Conservation (phyloP, 2,797 vertebrate genomes). For the Tapera naevia region DNA sequence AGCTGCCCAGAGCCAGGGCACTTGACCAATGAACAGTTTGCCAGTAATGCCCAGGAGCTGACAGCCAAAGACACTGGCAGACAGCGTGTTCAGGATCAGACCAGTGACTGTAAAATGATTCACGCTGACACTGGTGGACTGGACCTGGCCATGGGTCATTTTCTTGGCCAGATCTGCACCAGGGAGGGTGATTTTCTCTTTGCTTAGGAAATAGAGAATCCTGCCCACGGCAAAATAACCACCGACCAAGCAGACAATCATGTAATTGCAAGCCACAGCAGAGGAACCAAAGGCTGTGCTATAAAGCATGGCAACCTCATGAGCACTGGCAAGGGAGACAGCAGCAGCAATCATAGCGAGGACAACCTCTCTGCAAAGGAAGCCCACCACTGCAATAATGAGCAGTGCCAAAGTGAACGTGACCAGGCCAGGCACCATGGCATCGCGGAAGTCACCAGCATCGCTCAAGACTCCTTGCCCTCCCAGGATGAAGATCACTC, state of each 20-base stretch:
- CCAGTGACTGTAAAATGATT: constrained; percentile 56
- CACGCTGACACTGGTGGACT: neutral
- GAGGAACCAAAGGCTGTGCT: constrained; percentile 74
- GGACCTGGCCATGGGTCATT: constrained; percentile 25
- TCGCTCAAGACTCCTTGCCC: constrained; percentile 71
- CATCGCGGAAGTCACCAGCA: constrained; percentile 41
- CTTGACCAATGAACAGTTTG: constrained; percentile 76
- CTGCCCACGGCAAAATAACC: constrained; percentile 82
- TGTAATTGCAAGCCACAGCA: constrained; percentile 83
- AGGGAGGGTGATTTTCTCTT: constrained; percentile 69
- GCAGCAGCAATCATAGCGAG: constrained; percentile 74
- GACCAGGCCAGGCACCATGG: constrained; percentile 83
- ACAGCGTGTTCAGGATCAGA: constrained; percentile 84
- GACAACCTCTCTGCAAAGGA: constrained; percentile 72
- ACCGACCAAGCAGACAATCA: constrained; percentile 79
- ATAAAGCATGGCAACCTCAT: constrained; percentile 79
- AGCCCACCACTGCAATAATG: constrained; percentile 72
- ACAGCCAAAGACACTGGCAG: constrained; percentile 83
- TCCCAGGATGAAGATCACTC: constrained; percentile 79
- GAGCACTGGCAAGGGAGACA: constrained; percentile 81
- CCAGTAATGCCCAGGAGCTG: constrained; percentile 80
- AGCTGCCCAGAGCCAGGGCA: constrained; percentile 89
- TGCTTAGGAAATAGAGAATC: constrained; percentile 73
- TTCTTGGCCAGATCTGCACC: constrained; percentile 62
- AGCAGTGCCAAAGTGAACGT: constrained; percentile 81